Base-by-base conservation (phyloP, 2,888 invertebrate genomes). In the Drosophila kuntzei region DNA sequence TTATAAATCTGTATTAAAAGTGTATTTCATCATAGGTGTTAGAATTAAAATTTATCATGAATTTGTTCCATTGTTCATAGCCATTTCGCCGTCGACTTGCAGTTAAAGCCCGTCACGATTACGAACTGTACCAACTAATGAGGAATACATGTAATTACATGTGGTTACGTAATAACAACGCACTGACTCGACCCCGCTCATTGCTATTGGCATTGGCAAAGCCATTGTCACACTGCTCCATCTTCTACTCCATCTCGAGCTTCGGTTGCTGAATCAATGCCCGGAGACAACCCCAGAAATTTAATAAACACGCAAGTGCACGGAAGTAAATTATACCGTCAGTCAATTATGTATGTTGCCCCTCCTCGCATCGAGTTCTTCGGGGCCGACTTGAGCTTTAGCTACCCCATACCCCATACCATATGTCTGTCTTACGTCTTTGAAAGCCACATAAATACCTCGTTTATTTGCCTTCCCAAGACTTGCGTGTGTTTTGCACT, bases 261-360 rank as follows among this genome's bases (percentile, higher is more conserved):
- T 58, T 25, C 27, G 36, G 25, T 51, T 53, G 29, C 29, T 22
- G 76, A 87, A 84, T 87, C 89, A 87, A 89, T 87, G 87, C 71
- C 54, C 66, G 54, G 44, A 76, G 78, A 79, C 87, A 87, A 73
- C 78, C 88, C 86, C 69, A 81, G 79, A 87, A 88, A 89, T 88
- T 88, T 88, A 88, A 88, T 88, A 88, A 88, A 87, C 88, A 90
- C 86, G 81, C 79, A 81, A 89, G 81, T 79, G 75, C 76, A 90
- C 77, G 80, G 88, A 89, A 88, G 83, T 85, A 74, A 79, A 86
- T 89, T 87, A 83, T 86, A 61, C 83, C 69, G 71, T 71, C 86
- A 80, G 88, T 88, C 80, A 72, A 88, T 88, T 82, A 82, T 79
- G 82, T 86, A 73, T 65, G 87, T 76, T 50, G 55, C 44, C 54